These are phyloP conservation scores for Melanchra persicariae DNA, from an alignment of 2,888 invertebrate species.

Conservation along the genomic window DNA sequence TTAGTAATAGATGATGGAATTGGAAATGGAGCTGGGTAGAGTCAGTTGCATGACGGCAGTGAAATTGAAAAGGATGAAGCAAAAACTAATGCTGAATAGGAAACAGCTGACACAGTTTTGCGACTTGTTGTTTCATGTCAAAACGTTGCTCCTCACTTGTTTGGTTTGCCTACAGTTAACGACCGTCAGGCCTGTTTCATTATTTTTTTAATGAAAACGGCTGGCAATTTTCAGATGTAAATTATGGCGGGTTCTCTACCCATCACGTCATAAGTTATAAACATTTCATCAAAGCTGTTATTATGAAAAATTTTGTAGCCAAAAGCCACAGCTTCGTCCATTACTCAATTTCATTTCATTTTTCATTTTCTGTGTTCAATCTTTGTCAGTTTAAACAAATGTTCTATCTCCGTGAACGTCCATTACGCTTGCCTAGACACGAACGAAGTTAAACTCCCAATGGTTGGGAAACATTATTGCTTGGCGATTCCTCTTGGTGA, in stretches of 20 bases:
- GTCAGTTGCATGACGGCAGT: neutral
- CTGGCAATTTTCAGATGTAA: neutral
- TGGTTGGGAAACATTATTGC: constrained; percentile 17
- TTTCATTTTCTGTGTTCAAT: constrained; percentile 30
- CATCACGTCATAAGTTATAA: constrained; percentile 5
- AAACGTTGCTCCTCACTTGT: neutral
- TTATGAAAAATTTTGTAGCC: constrained; percentile 27
- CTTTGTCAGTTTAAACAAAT: constrained; percentile 45
- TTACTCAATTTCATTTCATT: constrained; percentile 18
- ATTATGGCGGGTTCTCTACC: constrained; percentile 3
- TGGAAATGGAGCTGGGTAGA: constrained; percentile 9
- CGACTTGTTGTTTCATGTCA: neutral
- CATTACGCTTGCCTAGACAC: constrained; percentile 36
- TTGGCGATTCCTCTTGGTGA: constrained; percentile 32
- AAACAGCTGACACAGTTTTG: constrained; percentile 14
- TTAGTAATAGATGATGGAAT: constrained; percentile 17
- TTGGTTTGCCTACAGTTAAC: constrained; percentile 10
- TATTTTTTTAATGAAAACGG: constrained; percentile 4
- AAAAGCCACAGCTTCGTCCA: constrained; percentile 10
- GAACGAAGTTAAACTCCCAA: constrained; percentile 12
- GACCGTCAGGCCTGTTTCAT: neutral
- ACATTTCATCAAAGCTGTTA: constrained; percentile 22
- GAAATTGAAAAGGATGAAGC: constrained; percentile 16
- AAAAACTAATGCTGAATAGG: constrained; percentile 11
- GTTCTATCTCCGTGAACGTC: constrained; percentile 24